Conservation (phyloP, 2,113 vertebrate species). For the Elaphurus davidianus region DNA sequence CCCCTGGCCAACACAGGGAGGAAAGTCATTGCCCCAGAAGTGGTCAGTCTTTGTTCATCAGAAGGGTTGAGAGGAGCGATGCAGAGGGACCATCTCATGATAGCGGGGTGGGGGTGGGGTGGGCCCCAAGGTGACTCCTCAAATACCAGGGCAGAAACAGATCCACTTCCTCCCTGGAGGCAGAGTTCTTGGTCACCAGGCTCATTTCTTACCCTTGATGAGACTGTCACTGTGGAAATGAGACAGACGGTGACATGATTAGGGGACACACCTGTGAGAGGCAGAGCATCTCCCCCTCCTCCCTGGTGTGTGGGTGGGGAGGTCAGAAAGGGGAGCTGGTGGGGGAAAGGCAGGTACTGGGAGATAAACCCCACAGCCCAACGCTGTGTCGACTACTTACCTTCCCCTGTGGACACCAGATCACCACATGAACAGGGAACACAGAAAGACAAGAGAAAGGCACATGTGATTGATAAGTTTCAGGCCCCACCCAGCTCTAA, state of each 20-base stretch:
- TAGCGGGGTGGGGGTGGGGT: not conserved
- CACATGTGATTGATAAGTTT: constrained; percentile 23
- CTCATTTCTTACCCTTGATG: constrained; percentile 83
- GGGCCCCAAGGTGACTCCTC: not conserved
- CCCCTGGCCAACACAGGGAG: not conserved
- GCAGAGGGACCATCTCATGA: not conserved
- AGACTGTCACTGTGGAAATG: constrained; percentile 82
- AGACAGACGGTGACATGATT: not conserved
- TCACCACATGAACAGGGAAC: not conserved
- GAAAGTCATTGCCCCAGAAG: not conserved
- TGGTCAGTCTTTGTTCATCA: constrained; percentile 36
- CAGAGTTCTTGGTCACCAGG: not conserved
- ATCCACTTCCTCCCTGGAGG: not conserved
- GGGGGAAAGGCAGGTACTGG: not conserved
- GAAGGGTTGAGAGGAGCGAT: not conserved
- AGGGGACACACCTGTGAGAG: not conserved
- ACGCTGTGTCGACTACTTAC: constrained; percentile 69
- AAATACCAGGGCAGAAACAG: not conserved
- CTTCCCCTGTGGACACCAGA: constrained; percentile 79
- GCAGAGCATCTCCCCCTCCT: not conserved
- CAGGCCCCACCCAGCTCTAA: not conserved
- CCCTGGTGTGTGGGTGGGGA: rapidly evolving
- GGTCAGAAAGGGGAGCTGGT: not conserved
- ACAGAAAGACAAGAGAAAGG: not conserved
- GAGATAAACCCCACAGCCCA: not conserved